Conservation (phyloP, 2,888 invertebrate genomes). For the Epinotia demarniana region DNA sequence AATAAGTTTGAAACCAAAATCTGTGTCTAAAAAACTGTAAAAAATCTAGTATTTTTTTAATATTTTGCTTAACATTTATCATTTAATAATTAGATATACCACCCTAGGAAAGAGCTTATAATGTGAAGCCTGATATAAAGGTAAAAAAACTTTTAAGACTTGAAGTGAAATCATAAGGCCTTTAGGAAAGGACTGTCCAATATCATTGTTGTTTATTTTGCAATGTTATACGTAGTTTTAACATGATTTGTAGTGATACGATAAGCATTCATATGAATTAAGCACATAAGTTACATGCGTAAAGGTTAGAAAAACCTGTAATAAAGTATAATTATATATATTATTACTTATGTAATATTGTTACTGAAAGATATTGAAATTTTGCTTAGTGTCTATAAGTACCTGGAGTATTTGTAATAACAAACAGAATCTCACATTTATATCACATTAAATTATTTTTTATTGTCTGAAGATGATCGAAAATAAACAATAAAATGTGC, state of each 20-base stretch:
- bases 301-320: slow-evolving; percentile 19
- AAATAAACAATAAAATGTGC: background rate
- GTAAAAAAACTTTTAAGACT: slow-evolving; percentile 53
- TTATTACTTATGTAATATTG: slow-evolving; percentile 33
- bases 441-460: background rate
- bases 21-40: background rate
- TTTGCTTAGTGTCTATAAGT: slow-evolving; percentile 49
- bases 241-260: slow-evolving; percentile 30
- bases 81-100: background rate
- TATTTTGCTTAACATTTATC: background rate
- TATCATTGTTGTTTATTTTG: slow-evolving; percentile 61
- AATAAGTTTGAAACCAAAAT: background rate
- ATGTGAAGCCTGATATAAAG: slow-evolving; percentile 39
- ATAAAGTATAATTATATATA: background rate
- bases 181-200: slow-evolving; percentile 63
- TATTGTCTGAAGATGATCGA: background rate
- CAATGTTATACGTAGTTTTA: slow-evolving; percentile 54
- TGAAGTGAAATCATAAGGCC: slow-evolving; percentile 39
- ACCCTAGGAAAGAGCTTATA: slow-evolving; percentile 16
- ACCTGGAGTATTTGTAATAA: slow-evolving; percentile 32
- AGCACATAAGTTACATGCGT: background rate
- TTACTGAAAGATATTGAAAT: slow-evolving; percentile 46
- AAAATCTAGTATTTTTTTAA: background rate
- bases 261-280: slow-evolving; percentile 17
- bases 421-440: slow-evolving; percentile 21